A percentile compares a stretch with the other conserved stretches of the same genome.
These are phyloP conservation scores for Oncopodura yosiiana DNA, from an alignment of 1,140 invertebrate genomes.

Conservation along the genomic window DNA sequence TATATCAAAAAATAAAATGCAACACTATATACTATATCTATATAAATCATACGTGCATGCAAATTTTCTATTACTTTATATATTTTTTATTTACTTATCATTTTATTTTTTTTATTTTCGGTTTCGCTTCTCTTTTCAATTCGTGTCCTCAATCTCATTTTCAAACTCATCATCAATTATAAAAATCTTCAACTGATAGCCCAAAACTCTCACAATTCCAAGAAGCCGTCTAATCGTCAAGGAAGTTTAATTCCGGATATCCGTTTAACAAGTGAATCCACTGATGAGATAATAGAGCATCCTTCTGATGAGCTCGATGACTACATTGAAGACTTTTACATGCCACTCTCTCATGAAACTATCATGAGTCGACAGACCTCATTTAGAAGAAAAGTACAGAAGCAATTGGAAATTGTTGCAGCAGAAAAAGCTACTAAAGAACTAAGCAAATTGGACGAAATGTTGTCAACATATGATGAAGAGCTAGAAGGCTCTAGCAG, in stretches of 20 bases:
- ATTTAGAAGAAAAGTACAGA: conserved; percentile 38
- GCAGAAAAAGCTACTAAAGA: conserved; percentile 38
- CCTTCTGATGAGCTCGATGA: conserved; percentile 35
- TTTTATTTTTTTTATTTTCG: conserved; percentile 1
- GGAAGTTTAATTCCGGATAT: not conserved
- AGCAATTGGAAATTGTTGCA: conserved; percentile 37
- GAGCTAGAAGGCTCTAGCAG: conserved; percentile 34
- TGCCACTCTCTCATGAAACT: conserved; percentile 39
- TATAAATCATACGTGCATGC: too few species aligned
- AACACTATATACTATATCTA: too few species aligned
- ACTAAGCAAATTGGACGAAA: conserved; percentile 37
- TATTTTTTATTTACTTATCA: not conserved
- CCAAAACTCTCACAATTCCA: conserved; percentile 8
- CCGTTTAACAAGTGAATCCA: too few species aligned
- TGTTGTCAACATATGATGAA: conserved; percentile 37
- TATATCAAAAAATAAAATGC: too few species aligned
- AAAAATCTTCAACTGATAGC: not conserved
- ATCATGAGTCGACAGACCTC: conserved; percentile 39
- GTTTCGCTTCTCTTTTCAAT: not conserved
- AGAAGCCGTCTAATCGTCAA: not conserved
- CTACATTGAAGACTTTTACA: conserved; percentile 40
- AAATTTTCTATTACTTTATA: not conserved
- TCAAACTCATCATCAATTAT: not conserved
- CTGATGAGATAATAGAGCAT: not conserved
- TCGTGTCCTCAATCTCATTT: not conserved